Evolutionary conservation across 2,888 invertebrate genomes (phyloP).

Genomic region (Osmoderma eremita): DNA sequence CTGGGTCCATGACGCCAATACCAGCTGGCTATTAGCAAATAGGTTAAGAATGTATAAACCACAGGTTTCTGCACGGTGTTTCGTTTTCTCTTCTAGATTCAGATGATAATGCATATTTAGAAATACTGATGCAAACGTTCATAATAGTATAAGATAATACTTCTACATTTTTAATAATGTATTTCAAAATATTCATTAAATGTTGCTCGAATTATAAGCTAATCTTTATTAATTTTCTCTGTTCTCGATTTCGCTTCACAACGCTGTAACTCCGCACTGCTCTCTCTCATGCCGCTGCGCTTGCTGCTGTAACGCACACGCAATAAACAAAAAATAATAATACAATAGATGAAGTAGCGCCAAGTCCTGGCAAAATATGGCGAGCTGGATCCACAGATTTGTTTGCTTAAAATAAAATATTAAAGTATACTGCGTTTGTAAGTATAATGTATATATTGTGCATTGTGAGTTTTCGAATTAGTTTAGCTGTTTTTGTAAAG

Average conservation of each 20-base stretch:
- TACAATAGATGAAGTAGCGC: conserved; percentile 57
- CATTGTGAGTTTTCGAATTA: conserved; percentile 36
- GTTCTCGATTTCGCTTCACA: conserved; percentile 58
- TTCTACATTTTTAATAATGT: background rate
- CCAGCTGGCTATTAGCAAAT: conserved; percentile 58
- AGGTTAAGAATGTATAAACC: conserved; percentile 44
- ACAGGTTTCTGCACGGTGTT: conserved; percentile 54
- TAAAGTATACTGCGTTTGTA: conserved; percentile 36
- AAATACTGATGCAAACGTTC: conserved; percentile 1
- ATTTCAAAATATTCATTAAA: conserved; percentile 21
- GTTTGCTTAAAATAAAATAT: conserved; percentile 58
- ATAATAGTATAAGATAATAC: background rate
- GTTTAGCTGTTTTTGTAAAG: conserved; percentile 33
- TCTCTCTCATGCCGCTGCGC: conserved; percentile 50
- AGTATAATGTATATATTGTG: conserved; percentile 39
- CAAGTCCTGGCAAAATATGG: conserved; percentile 62
- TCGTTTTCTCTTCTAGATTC: conserved; percentile 50
- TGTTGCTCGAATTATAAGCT: conserved; percentile 52
- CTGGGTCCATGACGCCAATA: conserved; percentile 63
- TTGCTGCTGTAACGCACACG: conserved; percentile 52
- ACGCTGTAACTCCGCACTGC: conserved; percentile 51
- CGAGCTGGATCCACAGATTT: conserved; percentile 62
- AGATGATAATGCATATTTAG: conserved; percentile 12
- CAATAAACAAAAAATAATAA: conserved; percentile 38
- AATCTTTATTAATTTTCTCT: conserved; percentile 52